Conservation (phyloP, 2,888 invertebrate genomes). For the Xanthorhoe spadicearia region DNA sequence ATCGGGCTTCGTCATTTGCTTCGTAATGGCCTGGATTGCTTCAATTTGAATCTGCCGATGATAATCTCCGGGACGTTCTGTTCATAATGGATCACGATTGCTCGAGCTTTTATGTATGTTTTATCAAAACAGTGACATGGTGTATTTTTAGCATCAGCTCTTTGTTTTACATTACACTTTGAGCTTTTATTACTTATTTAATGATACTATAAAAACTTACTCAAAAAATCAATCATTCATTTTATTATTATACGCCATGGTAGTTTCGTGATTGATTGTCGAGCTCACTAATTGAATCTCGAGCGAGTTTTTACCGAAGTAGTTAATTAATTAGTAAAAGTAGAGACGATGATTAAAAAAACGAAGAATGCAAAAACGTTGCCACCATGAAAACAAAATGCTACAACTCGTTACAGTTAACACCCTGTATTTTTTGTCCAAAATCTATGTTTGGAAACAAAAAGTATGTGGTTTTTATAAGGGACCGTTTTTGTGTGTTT, state of each 20-base stretch:
- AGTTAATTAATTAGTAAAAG: slow-evolving; percentile 18
- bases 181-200: neutral
- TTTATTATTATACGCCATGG: neutral
- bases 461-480: slow-evolving; percentile 73
- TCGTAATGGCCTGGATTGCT: slow-evolving; percentile 73
- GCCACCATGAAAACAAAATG: slow-evolving; percentile 51
- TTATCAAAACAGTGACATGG: slow-evolving; percentile 26
- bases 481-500: slow-evolving; percentile 72
- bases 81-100: slow-evolving; percentile 60
- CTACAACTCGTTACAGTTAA: slow-evolving; percentile 67
- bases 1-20: slow-evolving; percentile 72
- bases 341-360: slow-evolving; percentile 16
- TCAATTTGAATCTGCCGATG: slow-evolving; percentile 70
- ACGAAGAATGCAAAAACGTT: slow-evolving; percentile 33
- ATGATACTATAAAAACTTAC: neutral
- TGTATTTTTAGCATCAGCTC: neutral
- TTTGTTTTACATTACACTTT: neutral
- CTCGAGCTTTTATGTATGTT: slow-evolving; percentile 32
- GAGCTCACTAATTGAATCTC: slow-evolving; percentile 22
- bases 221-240: neutral
- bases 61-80: slow-evolving; percentile 59
- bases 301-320: slow-evolving; percentile 7
- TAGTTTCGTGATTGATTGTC: slow-evolving; percentile 7
- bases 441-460: slow-evolving; percentile 63
- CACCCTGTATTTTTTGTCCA: slow-evolving; percentile 67